A percentile compares a stretch with the other conserved stretches of the same genome.
These are phyloP conservation scores for Phoebastria nigripes DNA, from an alignment of 2,797 vertebrate genomes.

Conservation along the genomic window DNA sequence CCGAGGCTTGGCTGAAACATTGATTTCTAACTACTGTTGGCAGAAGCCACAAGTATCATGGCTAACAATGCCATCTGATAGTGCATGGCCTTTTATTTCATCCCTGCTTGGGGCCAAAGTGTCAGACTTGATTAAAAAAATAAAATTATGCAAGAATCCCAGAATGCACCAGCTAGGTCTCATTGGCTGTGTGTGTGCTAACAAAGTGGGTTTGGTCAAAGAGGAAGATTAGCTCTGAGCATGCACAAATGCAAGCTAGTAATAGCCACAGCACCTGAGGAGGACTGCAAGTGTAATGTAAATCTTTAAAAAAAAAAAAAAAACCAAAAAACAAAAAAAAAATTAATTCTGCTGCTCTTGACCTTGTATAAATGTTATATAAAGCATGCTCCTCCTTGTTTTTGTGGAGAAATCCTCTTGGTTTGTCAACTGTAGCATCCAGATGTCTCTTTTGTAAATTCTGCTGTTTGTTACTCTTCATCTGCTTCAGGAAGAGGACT, in stretches of 20 bases:
- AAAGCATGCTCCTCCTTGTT: background rate
- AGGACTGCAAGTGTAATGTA: background rate
- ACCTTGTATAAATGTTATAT: background rate
- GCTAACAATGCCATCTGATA: background rate
- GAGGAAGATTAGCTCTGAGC: background rate
- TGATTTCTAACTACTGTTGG: background rate
- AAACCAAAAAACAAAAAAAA: background rate
- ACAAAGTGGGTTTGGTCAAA: background rate
- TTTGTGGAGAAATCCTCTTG: background rate
- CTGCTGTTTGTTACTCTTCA: background rate
- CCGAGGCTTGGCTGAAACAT: background rate
- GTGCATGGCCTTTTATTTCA: background rate
- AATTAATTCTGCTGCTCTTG: background rate
- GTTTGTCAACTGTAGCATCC: background rate
- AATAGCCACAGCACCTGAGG: background rate
- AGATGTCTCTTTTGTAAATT: background rate
- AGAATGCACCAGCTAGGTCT: background rate
- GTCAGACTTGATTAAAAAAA: background rate
- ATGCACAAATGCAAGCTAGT: background rate
- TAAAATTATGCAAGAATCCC: background rate
- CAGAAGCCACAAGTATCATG: background rate
- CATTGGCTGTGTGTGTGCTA: fast-evolving
- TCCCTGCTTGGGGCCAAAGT: background rate
- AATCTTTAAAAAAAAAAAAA: background rate
- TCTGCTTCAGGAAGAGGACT: background rate